Evolutionary conservation across 2,113 vertebrate genomes (phyloP), one percentile per base, ranked within the genome.

Genomic region (Rhinoderma darwinii): DNA sequence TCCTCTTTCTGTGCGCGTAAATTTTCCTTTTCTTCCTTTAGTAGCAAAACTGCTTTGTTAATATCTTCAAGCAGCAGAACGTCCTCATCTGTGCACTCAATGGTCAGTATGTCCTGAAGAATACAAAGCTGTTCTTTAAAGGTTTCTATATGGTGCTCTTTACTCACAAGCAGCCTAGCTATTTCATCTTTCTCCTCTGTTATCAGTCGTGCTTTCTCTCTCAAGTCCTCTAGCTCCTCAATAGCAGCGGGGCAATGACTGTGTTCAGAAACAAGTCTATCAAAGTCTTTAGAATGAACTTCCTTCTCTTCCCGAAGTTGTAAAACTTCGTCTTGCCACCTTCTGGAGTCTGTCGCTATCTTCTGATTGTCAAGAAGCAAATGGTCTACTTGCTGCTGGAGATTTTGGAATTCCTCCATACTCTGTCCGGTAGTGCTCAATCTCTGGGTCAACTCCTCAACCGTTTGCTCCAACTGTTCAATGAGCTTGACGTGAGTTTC

Each of bases 301-400:
- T 88, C 89, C 22, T 93, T 95, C 87, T 93, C 92, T 84, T 91
- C 88, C 82, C 63, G 84, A 4, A 96, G 86, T 89, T 91, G 92
- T 54, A 84, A 83, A 9, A 93, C 91, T 89, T 97, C 94, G 80
- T 96, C 93, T 73, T 0, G 14, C 66, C 96, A 90, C 77, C 43
- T 75, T 66, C 27, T 73, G 41, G 35, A 44, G 22, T 86, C 85
- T 22, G 7, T 25, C 50, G 59, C 93, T 12, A 94, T 85, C 0
- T 84, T 79, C 35, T 94, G 91, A 77, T 92, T 96, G 37, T 97
- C 93, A 85, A 51, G 87, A 1, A 68, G 63, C 22, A 92, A 83
- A 81, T 88, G 90, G 88, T 94, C 91, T 32, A 97, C 84, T 86
- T 94, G 93, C 84, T 94, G 93, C 83, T 85, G 89, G 81, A 96